Percentiles rank a stretch among this genome's conserved stretches.
Conservation (phyloP, 1,140 invertebrate species). For the Drosophila albomicans region DNA sequence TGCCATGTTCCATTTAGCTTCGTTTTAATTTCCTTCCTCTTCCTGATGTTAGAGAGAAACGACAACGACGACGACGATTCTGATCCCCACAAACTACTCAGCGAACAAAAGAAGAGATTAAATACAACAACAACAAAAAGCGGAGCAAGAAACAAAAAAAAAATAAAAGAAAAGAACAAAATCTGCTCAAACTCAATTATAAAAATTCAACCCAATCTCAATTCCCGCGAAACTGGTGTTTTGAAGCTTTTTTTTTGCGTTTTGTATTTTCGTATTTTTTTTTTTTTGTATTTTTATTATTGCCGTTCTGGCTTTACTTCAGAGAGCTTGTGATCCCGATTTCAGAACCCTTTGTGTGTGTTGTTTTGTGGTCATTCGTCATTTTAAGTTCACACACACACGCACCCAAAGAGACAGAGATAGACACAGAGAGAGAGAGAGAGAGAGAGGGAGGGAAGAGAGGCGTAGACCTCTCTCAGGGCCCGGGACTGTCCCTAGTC, state of each 20-base stretch:
- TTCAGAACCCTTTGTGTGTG: constrained; percentile 59
- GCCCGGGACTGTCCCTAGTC: constrained; percentile 42
- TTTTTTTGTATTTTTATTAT: constrained; percentile 54
- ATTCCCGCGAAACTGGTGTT: constrained; percentile 64
- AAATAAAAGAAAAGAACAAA: constrained; percentile 46
- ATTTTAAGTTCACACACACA: constrained; percentile 65
- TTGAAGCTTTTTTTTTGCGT: constrained; percentile 13
- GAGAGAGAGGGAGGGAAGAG: neutral
- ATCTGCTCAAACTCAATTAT: constrained; percentile 76
- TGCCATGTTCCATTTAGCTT: constrained; percentile 27
- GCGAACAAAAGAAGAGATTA: constrained; percentile 45
- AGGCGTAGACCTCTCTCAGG: neutral
- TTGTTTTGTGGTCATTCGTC: constrained; percentile 77
- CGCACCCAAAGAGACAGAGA: constrained; percentile 6
- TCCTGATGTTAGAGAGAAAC: constrained; percentile 28
- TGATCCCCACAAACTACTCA: constrained; percentile 19
- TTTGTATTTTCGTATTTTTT: neutral
- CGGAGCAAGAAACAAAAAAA: constrained; percentile 28
- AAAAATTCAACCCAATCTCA: constrained; percentile 78
- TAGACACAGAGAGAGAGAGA: neutral
- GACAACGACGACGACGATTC: constrained; percentile 10
- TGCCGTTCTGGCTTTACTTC: constrained; percentile 64
- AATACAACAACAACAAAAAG: constrained; percentile 23
- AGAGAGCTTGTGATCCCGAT: constrained; percentile 63
- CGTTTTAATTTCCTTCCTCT: constrained; percentile 46